phyloP scores from a whole-genome alignment of 2,113 vertebrate genomes.

The Bathybates hornii region DNA sequence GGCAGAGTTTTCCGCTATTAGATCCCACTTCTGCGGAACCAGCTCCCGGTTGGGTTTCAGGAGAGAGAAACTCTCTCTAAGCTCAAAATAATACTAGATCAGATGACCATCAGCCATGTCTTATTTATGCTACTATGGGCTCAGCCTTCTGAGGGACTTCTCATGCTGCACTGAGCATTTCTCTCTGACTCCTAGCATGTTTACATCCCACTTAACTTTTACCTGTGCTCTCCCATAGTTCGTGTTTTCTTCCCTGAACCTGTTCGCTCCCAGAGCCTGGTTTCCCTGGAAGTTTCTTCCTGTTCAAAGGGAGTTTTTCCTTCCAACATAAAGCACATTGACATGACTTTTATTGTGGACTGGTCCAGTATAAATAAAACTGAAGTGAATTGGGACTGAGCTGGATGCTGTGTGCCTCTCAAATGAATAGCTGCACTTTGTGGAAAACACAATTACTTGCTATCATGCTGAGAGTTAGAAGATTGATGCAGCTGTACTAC shows the following conservation, averaged over 20 bases:
- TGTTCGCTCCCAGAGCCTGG: not conserved
- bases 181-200: not conserved
- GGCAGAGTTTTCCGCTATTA: not conserved
- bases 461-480: not conserved
- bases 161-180: not conserved
- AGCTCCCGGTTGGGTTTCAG: not conserved
- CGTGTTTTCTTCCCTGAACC: not conserved
- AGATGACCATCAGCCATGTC: not conserved
- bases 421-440: not conserved
- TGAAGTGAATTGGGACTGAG: not conserved
- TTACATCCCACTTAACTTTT: not conserved
- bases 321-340: not conserved
- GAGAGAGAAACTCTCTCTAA: not conserved
- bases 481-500: not conserved
- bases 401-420: not conserved
- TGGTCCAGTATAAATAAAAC: not conserved
- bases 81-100: not conserved
- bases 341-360: not conserved
- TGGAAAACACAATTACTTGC: not conserved
- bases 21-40: not conserved
- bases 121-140: accelerated
- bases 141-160: not conserved
- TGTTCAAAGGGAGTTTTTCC: not conserved
- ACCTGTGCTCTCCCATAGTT: not conserved
- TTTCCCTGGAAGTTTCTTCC: not conserved